Base-by-base conservation (phyloP, 1,140 invertebrate species). In the Uloborus diversus region DNA sequence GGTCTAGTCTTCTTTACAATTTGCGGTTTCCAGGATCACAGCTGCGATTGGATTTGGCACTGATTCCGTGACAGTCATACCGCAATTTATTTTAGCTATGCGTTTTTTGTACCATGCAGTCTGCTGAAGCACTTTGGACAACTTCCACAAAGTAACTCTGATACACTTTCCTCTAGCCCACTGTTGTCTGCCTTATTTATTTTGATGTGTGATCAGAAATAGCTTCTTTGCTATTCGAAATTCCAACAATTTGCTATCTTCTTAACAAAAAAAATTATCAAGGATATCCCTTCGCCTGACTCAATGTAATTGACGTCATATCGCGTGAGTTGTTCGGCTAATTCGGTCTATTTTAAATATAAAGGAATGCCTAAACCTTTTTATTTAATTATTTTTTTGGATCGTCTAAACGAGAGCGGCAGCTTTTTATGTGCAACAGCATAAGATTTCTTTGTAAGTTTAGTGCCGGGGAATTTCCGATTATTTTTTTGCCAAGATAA, bases 161-260 rank as follows among this genome's bases (percentile, higher is more conserved):
- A 5, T n/a, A 27, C 32, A 33, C 9, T 27, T 11, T 17, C 30
- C 35, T 59, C 42, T 75, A 49, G 37, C 42, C 37, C 27, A 32
- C 35, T 37, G 64, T 30, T 75, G 20, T 9, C 13, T 75, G 33
- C 37, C 61, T 61, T 61, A 47, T 61, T 73, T 57, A 35, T 57
- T 53, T 70, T 70, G 30, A 27, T n/a, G 20, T 28, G 56, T 20
- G 28, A 51, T 73, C 69, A 64, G 57, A 75, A 75, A 75, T 61
- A 61, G 35, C 30, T 17, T 33, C 14, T 62, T 49, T 59, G n/a
- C 7, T 27, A 33, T 33, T 51, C 56, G 37, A 51, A 64, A 64
- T 64, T 64, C 57, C 28, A 37, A 51, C 25, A 56, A n/a, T 51
- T 42, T 64, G 17, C 33, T 30, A 49, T 47, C 71, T 51, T 62